Percentiles rank a stretch among this genome's conserved stretches.
Conservation (phyloP, 2,113 vertebrate species). For the Nannobrachium achirus region DNA sequence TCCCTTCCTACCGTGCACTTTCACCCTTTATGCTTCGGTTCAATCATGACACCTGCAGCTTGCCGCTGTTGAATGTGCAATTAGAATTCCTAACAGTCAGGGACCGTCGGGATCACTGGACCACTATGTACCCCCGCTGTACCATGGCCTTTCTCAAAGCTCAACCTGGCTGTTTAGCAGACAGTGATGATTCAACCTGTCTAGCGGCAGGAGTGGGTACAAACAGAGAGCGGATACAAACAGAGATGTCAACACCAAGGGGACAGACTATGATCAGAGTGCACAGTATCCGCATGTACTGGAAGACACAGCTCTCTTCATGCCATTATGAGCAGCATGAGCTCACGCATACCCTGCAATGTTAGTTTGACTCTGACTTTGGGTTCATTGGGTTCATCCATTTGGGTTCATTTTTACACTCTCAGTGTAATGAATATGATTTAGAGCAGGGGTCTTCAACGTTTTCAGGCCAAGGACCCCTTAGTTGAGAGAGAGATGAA, state of each 20-base stretch:
- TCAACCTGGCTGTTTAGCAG: conserved; percentile 17
- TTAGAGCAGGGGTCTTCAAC: too few relatives aligned
- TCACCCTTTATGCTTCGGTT: background rate
- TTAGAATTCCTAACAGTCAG: conserved; percentile 12
- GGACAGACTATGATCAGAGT: background rate
- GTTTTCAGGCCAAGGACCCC: too few relatives aligned
- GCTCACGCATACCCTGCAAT: too few relatives aligned
- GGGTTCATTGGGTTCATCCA: too few relatives aligned
- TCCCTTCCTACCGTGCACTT: too few relatives aligned
- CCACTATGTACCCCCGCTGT: background rate
- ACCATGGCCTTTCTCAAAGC: conserved; percentile 4
- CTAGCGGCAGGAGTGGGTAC: conserved; percentile 4
- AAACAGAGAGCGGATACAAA: conserved; percentile 22
- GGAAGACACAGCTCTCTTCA: too few relatives aligned
- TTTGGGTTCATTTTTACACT: too few relatives aligned
- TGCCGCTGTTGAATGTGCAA: conserved; percentile 12
- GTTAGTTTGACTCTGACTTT: too few relatives aligned
- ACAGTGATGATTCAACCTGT: conserved; percentile 40
- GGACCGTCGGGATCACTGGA: background rate
- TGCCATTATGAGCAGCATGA: too few relatives aligned
- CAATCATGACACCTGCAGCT: background rate
- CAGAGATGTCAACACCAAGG: conserved; percentile 35
- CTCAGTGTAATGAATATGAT: too few relatives aligned
- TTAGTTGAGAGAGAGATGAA: too few relatives aligned
- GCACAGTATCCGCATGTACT: too few relatives aligned